These are phyloP conservation scores for Gambelia wislizenii DNA, from an alignment of 2,797 vertebrate genomes.

Conservation along the genomic window DNA sequence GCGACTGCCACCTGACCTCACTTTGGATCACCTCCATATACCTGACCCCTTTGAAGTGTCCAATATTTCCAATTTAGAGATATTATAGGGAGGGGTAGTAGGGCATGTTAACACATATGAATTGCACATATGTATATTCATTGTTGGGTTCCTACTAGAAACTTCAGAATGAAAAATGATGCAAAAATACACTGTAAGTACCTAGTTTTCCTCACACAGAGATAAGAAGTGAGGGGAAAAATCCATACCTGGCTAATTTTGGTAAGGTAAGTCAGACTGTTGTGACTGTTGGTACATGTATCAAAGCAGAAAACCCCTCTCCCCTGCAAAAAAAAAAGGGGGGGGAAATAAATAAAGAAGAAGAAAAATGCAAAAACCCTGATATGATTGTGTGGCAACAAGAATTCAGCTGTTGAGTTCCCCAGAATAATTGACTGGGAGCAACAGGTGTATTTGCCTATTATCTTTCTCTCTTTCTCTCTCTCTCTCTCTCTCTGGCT, in stretches of 20 bases:
- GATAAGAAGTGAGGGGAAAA: not conserved
- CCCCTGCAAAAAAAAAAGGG: too few species aligned
- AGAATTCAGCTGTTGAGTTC: not conserved
- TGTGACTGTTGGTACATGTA: not conserved
- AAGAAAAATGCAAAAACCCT: too few species aligned
- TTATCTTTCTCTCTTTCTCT: too few species aligned
- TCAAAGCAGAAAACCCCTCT: too few species aligned
- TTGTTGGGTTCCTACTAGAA: not conserved
- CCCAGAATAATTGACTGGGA: not conserved
- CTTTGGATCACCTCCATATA: too few species aligned
- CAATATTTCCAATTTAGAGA: too few species aligned
- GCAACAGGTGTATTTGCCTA: not conserved
- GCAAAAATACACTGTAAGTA: not conserved
- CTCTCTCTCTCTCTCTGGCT: too few species aligned
- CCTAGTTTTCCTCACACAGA: not conserved
- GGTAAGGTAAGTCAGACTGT: not conserved
- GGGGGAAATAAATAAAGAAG: too few species aligned
- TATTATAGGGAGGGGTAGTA: too few species aligned
- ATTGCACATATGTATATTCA: not conserved
- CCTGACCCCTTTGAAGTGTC: too few species aligned
- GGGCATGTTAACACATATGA: too few species aligned
- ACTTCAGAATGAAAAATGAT: not conserved
- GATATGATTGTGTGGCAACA: slow-evolving; percentile 30
- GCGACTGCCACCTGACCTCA: too few species aligned
- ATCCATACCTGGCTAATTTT: not conserved